Evolutionary conservation across 1,140 invertebrate genomes (phyloP).

Genomic region (Rhyacophila brunnea): DNA sequence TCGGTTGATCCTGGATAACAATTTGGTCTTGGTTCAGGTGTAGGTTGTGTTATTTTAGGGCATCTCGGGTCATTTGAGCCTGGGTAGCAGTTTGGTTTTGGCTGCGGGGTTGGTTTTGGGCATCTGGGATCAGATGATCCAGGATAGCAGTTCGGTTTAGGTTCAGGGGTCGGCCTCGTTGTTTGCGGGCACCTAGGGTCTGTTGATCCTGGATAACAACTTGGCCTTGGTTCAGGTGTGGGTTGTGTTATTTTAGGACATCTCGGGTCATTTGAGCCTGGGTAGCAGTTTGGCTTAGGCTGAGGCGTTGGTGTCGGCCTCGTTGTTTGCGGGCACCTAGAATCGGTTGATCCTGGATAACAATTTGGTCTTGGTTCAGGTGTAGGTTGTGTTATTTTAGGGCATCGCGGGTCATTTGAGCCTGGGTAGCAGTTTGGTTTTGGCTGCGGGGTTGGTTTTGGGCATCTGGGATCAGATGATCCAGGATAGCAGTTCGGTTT

Average conservation of each 20-base stretch:
- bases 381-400: constrained; percentile 28
- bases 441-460: constrained; percentile 35
- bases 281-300: constrained; percentile 38
- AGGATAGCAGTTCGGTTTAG: constrained; percentile 25
- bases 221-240: constrained; percentile 13
- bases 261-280: constrained; percentile 36
- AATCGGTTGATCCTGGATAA: constrained; percentile 42
- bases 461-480: constrained; percentile 45
- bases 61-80: constrained; percentile 40
- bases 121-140: constrained; percentile 41
- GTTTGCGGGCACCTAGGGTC: constrained; percentile 39
- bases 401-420: constrained; percentile 38
- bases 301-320: constrained; percentile 33
- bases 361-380: constrained; percentile 33
- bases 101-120: constrained; percentile 12
- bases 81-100: constrained; percentile 38
- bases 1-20: constrained; percentile 45
- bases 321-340: constrained; percentile 40
- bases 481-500: constrained; percentile 36
- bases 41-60: constrained; percentile 38
- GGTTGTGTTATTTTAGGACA: constrained; percentile 35
- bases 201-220: constrained; percentile 31
- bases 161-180: constrained; percentile 17
- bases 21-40: constrained; percentile 30
- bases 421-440: constrained; percentile 30